Conservation (phyloP, 1,140 invertebrate species). For the Popillia japonica region DNA sequence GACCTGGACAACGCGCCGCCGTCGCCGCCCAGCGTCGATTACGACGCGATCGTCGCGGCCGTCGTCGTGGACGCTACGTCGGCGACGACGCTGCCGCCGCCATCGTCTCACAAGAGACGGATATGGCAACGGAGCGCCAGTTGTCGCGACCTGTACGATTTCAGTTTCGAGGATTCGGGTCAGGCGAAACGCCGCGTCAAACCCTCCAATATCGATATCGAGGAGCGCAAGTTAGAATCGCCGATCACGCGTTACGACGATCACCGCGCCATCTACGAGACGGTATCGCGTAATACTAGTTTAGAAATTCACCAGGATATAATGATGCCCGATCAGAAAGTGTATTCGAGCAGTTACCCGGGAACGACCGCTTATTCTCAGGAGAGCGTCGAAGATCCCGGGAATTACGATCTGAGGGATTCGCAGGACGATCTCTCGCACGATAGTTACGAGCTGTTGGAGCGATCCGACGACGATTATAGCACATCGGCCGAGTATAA, state of each 20-base stretch:
- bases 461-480: conserved; percentile 74
- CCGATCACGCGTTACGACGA: conserved; percentile 80
- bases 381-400: conserved; percentile 69
- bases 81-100: background rate
- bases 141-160: conserved; percentile 79
- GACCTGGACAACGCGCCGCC: conserved; percentile 51
- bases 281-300: conserved; percentile 66
- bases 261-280: conserved; percentile 68
- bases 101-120: conserved; percentile 55
- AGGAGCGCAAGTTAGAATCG: conserved; percentile 70
- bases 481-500: conserved; percentile 56
- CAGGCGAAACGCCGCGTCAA: conserved; percentile 65
- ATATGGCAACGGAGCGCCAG: conserved; percentile 80
- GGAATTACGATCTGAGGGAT: conserved; percentile 67
- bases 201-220: conserved; percentile 50
- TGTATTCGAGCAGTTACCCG: conserved; percentile 86
- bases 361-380: conserved; percentile 74
- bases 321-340: conserved; percentile 65
- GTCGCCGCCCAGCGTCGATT: conserved; percentile 47
- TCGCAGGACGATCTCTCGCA: conserved; percentile 88
- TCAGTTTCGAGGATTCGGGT: conserved; percentile 74
- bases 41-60: conserved; percentile 53
- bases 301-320: conserved; percentile 68
- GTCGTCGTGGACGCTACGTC: background rate
- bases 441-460: conserved; percentile 86